Base-by-base conservation (phyloP, 1,140 invertebrate species). In the Papilio helenus region DNA sequence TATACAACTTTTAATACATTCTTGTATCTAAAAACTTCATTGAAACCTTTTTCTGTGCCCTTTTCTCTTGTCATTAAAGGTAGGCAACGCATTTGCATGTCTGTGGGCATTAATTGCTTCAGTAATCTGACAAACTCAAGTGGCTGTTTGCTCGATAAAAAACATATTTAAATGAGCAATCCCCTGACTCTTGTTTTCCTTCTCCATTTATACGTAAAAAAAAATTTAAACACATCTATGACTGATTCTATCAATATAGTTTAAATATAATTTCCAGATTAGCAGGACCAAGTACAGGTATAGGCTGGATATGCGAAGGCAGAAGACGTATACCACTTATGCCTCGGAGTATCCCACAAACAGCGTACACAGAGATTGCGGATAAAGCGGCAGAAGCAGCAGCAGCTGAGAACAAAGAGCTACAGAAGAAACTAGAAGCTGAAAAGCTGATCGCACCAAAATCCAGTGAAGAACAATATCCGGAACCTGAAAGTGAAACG, bases 241-340 rank as follows among this genome's bases (percentile, higher is more conserved):
- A 44, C 10, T 51, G 5, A 51, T 5, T 51, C 49, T n/a, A 16
- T 46, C 46, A 76, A 58, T 42, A n/a, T 51, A 49, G 44, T 1
- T 46, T 16, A 29, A 51, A 79, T 81, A 51, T 23, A 80, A 81
- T 85, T 93, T 95, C 68, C 89, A 98, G 98, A 88, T 95, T 98
- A 89, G 96, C 96, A 89, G 98, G 98, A 14, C 96, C 97, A 79
- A 97, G 97, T 89, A 97, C 97, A 81, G 96, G 96, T 72, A 96
- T 97, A 85, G 97, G 97, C 93, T 99, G 98, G 98, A 96, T 97
- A 79, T 96, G 97, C 81, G 98, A 99, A 95, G 98, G 98, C 29
- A 94, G 98, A 42, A 95, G 98, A 86, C 93, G 96, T 65, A 96
- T 98, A 82, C 98, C 98, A 14, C 93, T 98, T 49, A 95, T 98